Evolutionary conservation across 2,113 vertebrate genomes (phyloP), one percentile per base, ranked within the genome.

Genomic region (Mustela lutreola): DNA sequence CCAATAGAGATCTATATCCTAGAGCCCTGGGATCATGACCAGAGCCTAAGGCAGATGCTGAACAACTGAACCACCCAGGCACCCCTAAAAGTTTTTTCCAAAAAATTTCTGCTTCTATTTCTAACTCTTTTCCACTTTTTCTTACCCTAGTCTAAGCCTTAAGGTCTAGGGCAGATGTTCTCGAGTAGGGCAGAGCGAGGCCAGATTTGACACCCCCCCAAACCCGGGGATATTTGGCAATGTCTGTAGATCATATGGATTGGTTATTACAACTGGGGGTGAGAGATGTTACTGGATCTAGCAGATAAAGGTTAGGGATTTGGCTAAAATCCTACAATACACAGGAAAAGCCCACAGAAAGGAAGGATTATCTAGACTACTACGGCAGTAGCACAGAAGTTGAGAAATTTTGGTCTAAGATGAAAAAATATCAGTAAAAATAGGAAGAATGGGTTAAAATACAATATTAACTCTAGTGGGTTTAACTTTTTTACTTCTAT

Each of bases 401-500:
- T 91, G 18, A 84, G 39, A 93, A 97, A 95, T 85, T 22, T 60
- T 86, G 18, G 50, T 82, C 21, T 42, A 87, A 53, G 45, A 82
- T 71, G 19, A 88, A 90, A 81, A 96, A 81, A 82, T 53, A 71
- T 33, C 18, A 94, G 53, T 73, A 88, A 42, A 67, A 95, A 79
- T 5, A 67, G 31, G 31, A 92, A 65, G 7, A 62, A 1, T 80
- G 28, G 10, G 48, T 75, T 93, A 92, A 95, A 91, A 91, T 90
- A 58, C 19, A 86, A 11, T 50, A 56, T 87, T 79, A 97, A n/a
- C 14, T 88, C 24, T 71, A 48, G 7, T 86, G 58, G 33, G 7
- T 36, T 78, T 93, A 90, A 75, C 89, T 81, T 93, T 93, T 81
- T 82, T 56, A 92, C n/a, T 82, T 95, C 5, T 45, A 96, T 96